These are phyloP conservation scores for Osedax fenrisi DNA, from an alignment of 2,888 invertebrate genomes.

Conservation along the genomic window DNA sequence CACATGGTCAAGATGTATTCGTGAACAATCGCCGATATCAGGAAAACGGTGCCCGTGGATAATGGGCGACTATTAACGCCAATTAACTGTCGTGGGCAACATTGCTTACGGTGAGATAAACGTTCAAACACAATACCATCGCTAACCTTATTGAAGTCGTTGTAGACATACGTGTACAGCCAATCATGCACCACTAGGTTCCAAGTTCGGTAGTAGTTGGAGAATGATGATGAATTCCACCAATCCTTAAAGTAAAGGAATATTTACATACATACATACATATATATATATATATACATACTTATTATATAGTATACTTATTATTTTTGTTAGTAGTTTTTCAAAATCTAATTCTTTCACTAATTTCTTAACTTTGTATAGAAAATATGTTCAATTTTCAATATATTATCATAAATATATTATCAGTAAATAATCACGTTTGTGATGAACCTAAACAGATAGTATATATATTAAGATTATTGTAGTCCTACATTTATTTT, in stretches of 20 bases:
- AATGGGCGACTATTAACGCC: conserved; percentile 39
- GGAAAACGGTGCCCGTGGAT: conserved; percentile 61
- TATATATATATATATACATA: too few relatives aligned
- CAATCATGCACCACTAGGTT: conserved; percentile 87
- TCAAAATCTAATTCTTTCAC: too few relatives aligned
- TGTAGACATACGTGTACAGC: conserved; percentile 78
- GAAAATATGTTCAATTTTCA: not conserved
- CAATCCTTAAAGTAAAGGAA: conserved; percentile 61
- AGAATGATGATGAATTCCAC: conserved; percentile 80
- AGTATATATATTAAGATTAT: too few relatives aligned
- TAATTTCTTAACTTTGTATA: not conserved
- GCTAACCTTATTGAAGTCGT: conserved; percentile 54
- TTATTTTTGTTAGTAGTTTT: too few relatives aligned
- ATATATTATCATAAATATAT: too few relatives aligned
- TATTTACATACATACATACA: too few relatives aligned
- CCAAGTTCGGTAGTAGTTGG: conserved; percentile 79
- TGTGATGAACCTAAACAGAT: too few relatives aligned
- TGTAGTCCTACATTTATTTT: too few relatives aligned
- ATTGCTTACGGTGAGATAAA: too few relatives aligned
- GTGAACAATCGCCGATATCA: conserved; percentile 73
- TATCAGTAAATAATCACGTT: too few relatives aligned
- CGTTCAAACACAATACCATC: too few relatives aligned
- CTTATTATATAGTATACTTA: too few relatives aligned
- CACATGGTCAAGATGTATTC: conserved; percentile 70
- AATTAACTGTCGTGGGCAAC: not conserved